Conservation (phyloP, 2,888 invertebrate genomes). For the Parthenolecanium corni region DNA sequence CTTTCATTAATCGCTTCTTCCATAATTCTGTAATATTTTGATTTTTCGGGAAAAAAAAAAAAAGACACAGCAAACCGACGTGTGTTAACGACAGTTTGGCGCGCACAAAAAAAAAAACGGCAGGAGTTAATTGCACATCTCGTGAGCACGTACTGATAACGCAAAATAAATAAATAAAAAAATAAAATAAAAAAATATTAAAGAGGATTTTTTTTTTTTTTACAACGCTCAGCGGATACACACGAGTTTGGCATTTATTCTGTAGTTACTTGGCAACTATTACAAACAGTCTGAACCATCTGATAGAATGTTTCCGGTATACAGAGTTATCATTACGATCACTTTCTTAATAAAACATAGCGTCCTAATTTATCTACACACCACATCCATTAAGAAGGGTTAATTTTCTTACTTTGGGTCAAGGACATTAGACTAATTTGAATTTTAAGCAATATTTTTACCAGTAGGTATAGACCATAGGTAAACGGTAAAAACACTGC, state of each 20-base stretch:
- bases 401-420: background rate
- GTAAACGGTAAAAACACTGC: too few relatives aligned
- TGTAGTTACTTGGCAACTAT: conserved; percentile 27
- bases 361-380: conserved; percentile 6
- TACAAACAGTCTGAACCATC: conserved; percentile 24
- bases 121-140: background rate
- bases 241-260: conserved; percentile 28
- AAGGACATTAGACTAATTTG: background rate
- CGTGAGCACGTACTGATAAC: conserved; percentile 17
- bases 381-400: background rate
- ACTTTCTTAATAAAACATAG: conserved; percentile 9
- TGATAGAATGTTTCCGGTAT: conserved; percentile 26
- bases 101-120: too few relatives aligned
- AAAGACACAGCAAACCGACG: background rate
- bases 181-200: conserved; percentile 4
- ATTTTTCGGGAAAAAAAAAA: background rate
- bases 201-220: conserved; percentile 12
- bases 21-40: background rate
- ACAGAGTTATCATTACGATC: conserved; percentile 4
- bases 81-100: too few relatives aligned
- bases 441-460: too few relatives aligned
- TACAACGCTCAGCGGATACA: conserved; percentile 15
- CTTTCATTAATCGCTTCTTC: conserved; percentile 36
- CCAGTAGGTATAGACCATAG: too few relatives aligned
- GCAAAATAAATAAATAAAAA: background rate